Base-by-base conservation (phyloP, 2,888 invertebrate species). In the Agrochola macilenta region DNA sequence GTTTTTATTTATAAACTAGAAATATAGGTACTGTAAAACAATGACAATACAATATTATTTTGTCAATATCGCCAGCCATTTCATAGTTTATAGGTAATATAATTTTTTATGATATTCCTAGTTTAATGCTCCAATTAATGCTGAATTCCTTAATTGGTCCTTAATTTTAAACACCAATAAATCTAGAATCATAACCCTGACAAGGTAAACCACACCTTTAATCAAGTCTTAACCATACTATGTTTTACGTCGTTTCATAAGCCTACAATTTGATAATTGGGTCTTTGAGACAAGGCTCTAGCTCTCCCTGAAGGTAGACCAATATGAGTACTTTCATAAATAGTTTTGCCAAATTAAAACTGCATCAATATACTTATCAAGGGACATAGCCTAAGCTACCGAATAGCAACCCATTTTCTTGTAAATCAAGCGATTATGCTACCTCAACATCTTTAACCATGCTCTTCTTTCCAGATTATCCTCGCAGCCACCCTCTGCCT, bases 401-500 rank as follows among this genome's bases (percentile, higher is more conserved):
- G 23, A 73, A 30, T 14, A 71, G 12, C n/a, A 23, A 26, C 52
- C 5, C 7, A 69, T 20, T 9, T 11, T 23, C 5, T 8, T n/a
- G 9, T 49, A 43, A 14, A 39, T 26, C 7, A 7, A 60, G 17
- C 1, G 14, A 52, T 39, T 12, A 68, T 1, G 7, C 9, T 52
- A 0, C 5, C 7, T 14, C 14, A 30, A 30, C 17, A 14, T 64
- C 0, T 63, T 49, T 72, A 68, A 82, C 35, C 54, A 4, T 7
- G 0, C 5, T n/a, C 9, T 8, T 88, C 81, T 87, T 86, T 90
- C 0, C 93, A 96, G 96, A 95, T 96, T 94, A 93, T 96, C 92
- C 91, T 96, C 90, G 96, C 96, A 88, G 94, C 96, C 91, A 91
- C 95, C 90, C 93, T 96, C 88, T 96, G 96, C 95, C 92, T 96